Conservation (phyloP, 1,140 invertebrate genomes). For the Drosophila tristis region DNA sequence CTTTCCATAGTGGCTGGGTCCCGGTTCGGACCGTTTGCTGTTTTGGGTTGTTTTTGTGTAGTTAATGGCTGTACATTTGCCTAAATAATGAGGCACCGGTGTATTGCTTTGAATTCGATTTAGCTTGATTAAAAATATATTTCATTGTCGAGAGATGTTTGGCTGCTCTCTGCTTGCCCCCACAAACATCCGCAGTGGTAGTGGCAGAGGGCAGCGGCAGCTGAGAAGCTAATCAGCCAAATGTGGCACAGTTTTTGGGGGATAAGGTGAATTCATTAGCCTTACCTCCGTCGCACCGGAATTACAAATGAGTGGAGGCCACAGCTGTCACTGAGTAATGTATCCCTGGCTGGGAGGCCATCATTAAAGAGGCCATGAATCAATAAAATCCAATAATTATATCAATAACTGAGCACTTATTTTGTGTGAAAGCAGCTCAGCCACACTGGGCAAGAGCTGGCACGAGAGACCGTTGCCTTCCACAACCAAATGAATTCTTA, state of each 20-base stretch:
- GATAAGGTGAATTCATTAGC: constrained; percentile 54
- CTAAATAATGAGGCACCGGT: constrained; percentile 81
- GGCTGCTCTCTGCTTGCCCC: constrained; percentile 1
- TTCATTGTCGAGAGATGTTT: constrained; percentile 62
- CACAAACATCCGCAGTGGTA: constrained; percentile 23
- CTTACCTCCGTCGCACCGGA: background rate
- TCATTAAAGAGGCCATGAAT: no score
- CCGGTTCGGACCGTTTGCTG: constrained; percentile 12
- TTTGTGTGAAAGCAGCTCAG: no score
- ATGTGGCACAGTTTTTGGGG: constrained; percentile 57
- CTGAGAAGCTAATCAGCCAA: constrained; percentile 78
- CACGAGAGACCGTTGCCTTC: no score
- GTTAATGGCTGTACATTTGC: constrained; percentile 79
- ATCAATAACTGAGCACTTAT: no score
- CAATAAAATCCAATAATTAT: no score
- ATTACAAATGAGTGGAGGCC: no score
- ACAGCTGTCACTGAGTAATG: no score
- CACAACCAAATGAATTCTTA: no score
- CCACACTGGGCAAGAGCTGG: no score
- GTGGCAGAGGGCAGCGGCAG: constrained; percentile 33
- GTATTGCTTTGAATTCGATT: constrained; percentile 81
- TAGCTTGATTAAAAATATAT: constrained; percentile 81
- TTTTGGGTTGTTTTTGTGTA: constrained; percentile 51
- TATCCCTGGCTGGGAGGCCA: no score
- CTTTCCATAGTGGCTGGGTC: background rate